Evolutionary conservation across 2,888 invertebrate genomes (phyloP), one percentile per base, ranked within the genome.

Genomic region (Synanthedon andrenaeformis): DNA sequence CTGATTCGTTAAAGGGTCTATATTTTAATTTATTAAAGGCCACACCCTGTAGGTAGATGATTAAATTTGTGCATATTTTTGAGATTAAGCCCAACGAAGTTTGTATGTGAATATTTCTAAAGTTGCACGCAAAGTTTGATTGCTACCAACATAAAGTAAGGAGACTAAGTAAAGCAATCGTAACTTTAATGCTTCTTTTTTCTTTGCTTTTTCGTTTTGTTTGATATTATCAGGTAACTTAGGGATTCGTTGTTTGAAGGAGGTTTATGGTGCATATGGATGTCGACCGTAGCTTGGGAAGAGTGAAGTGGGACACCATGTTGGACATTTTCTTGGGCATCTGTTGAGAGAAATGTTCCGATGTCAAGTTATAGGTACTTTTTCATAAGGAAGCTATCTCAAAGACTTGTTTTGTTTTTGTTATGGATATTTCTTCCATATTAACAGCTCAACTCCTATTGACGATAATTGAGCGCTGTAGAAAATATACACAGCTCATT

Each of bases 201-300:
- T 58, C 63, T 69, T 55, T 58, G 61, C 67, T 64, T 70, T 59
- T 62, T 74, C 61, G 57, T 52, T 57, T 59, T 64, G 59, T 60
- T 70, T 54, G 60, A 59, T 59, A 73, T 75, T 53, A 82, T 58
- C 57, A 81, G 76, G 59, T 79, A 83, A 62, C 61, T 76, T 54
- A 59, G 55, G 49, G 59, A 58, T 42, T 64, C 58, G 45, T 58
- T 56, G 52, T 57, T 56, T 59, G 53, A 53, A 42, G 55, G 55
- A 35, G 56, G 53, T 53, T 71, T 66, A 55, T 62, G 52, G 50
- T 64, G 62, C 57, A 74, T 59, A 57, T 73, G 76, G 60, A 86
- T 79, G 59, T 84, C 75, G 67, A 82, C 70, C 42, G 77, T 72
- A 41, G 84, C 85, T 56, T 72, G 72, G 62, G 82, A 82, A 50